Conservation (phyloP, 2,797 vertebrate genomes). For the Naso thynnoides region DNA sequence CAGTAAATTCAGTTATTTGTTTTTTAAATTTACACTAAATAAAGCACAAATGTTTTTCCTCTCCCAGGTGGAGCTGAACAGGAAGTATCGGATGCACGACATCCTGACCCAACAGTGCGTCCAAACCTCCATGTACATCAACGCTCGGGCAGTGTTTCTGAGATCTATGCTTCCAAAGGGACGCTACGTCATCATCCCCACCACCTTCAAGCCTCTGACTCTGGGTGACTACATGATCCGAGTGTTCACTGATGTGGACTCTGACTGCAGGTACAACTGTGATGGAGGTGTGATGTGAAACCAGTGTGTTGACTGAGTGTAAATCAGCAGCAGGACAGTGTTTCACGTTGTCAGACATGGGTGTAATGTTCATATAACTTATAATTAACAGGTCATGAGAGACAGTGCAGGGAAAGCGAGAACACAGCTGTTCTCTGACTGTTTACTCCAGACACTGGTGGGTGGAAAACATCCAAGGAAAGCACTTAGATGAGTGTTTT, state of each 20-base stretch:
- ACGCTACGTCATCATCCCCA: constrained; percentile 91
- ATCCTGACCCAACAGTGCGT: constrained; percentile 86
- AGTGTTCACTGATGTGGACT: constrained; percentile 90
- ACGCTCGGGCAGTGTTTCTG: constrained; percentile 90
- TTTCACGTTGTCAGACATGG: constrained; percentile 2
- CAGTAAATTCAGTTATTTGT: background rate
- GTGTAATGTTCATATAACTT: constrained; percentile 9
- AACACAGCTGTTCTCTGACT: constrained; percentile 18
- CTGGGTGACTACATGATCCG: constrained; percentile 90
- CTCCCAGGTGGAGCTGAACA: constrained; percentile 93
- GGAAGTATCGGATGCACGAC: constrained; percentile 91
- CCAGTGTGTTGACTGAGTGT: background rate
- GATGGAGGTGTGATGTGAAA: background rate
- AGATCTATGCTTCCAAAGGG: constrained; percentile 85
- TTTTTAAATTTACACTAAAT: background rate
- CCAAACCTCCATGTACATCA: constrained; percentile 87
- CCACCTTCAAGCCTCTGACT: constrained; percentile 85
- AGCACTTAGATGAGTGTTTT: constrained; percentile 32
- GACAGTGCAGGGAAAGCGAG: background rate
- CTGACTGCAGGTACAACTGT: constrained; percentile 84
- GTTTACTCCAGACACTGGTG: constrained; percentile 9
- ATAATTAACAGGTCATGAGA: constrained; percentile 8
- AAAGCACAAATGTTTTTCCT: background rate
- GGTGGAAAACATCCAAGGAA: constrained; percentile 36
- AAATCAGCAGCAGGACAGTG: background rate